Evolutionary conservation across 1,140 invertebrate genomes (phyloP), one percentile per base, ranked within the genome.

Genomic region (Drosophila ercepeae): DNA sequence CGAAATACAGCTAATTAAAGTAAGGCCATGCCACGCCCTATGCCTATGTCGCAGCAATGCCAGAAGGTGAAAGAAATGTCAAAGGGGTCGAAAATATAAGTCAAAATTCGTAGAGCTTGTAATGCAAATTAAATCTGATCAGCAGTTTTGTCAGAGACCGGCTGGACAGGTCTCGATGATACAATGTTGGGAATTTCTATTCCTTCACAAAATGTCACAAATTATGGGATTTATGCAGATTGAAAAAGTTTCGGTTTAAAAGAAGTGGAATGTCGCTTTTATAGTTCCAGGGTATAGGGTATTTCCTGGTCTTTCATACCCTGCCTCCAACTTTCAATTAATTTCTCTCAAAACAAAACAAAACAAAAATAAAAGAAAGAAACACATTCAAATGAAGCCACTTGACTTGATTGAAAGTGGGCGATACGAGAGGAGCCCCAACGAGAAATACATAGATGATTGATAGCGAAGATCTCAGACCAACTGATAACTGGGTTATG

Each of bases 41-140:
- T n/a, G 34, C 23, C 27, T 36, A 3, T n/a, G 34, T 13, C 41
- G n/a, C 41, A 39, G 39, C 53, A 67, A 46, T 48, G 49, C 27
- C 32, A 52, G 88, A 74, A 84, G 81, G 81, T 86, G 81, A 86
- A 81, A 70, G 81, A 81, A 84, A 84, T 86, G 81, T 84, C 81
- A 84, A 76, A 77, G 34, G 64, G 34, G 36, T 1, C 14, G 3
- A 16, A 52, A 13, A 39, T 14, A 44, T 54, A 25, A 25, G 23
- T 4, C 29, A 7, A 44, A 73, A 44, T 7, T 7, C 9, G 14
- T 11, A 23, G 29, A 34, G 19, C 19, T 52, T 65, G 45, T 52
- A 65, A 64, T 44, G 63, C 34, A 34, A 61, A 71, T 71, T 71
- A 1, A 52, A 59, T 36, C 39, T 19, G 32, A 51, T 32, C 68